Evolutionary conservation across 2,888 invertebrate genomes (phyloP), one percentile per base, ranked within the genome.

Genomic region (Caradrina clavipalpis): DNA sequence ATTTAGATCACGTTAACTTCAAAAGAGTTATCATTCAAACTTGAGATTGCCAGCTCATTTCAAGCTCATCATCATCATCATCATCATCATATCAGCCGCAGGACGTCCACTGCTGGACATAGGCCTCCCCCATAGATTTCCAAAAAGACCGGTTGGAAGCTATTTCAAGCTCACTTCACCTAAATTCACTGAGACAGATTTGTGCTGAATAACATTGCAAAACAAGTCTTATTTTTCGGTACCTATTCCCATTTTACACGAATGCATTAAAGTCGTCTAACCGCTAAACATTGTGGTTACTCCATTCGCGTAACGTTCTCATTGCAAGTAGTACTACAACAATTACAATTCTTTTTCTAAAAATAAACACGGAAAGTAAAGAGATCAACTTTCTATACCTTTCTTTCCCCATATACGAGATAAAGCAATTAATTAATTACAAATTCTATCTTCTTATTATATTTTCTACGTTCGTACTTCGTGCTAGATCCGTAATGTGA

Each of bases 381-480:
- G 19, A 62, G 21, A 69, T 60, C 54, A 17, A 60, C 74, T 78
- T 78, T 78, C 74, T 78, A 54, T 22, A 68, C 47, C 50, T 76
- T 77, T 60, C 15, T 22, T 49, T 61, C 22, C 31, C 53, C 39
- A 65, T 51, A 21, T 59, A 56, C 10, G 1, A 55, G 35, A 10
- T 19, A 61, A 69, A 54, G 15, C 17, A 60, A 57, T 61, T 67
- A 67, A 67, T 58, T 68, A 62, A 1, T 19, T 56, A n/a, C 19
- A 51, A 49, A 31, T 59, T 51, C 47, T 53, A 35, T 51, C n/a
- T 61, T 56, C 56, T 56, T 59, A 31, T 55, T 49, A 53, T 49
- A 66, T 67, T 71, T 66, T 76, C 21, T 56, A 63, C 15, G 13
- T 56, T 31, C 55, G 22, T 26, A 63, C 5, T 45, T 45, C 55